These are phyloP conservation scores for Onychostoma macrolepis DNA, from an alignment of 2,113 vertebrate species.

Conservation along the genomic window DNA sequence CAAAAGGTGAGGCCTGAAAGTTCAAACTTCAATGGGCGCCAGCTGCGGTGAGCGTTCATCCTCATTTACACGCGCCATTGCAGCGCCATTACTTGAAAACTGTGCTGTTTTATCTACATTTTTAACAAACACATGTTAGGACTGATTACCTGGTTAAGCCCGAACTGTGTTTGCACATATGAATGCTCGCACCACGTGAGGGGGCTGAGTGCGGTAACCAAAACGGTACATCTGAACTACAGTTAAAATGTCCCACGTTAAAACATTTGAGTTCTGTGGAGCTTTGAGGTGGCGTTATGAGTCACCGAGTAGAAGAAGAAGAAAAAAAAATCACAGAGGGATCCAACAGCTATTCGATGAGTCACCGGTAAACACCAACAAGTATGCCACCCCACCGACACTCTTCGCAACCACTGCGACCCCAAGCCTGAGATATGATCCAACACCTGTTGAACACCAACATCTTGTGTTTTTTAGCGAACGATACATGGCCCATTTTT, in stretches of 20 bases:
- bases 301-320: conserved; percentile 19
- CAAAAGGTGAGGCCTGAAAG: conserved; percentile 5
- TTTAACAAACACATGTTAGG: not conserved
- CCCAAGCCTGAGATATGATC: not conserved
- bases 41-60: not conserved
- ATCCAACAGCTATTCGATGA: conserved; percentile 58
- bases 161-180: not conserved
- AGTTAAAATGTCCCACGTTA: not conserved
- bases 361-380: conserved; percentile 58
- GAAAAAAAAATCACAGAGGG: conserved; percentile 42
- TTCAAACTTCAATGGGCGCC: not conserved
- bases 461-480: conserved; percentile 14
- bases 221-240: conserved; percentile 39
- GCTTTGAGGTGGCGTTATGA: conserved; percentile 50
- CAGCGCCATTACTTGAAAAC: not conserved
- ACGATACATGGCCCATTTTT: not conserved
- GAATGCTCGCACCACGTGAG: not conserved
- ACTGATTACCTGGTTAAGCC: not conserved
- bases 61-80: not conserved
- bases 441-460: conserved; percentile 48
- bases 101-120: not conserved
- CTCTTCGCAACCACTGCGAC: conserved; percentile 18
- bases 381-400: not conserved
- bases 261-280: conserved; percentile 40
- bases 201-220: conserved; percentile 30